phyloP scores from a whole-genome alignment of 1,140 invertebrate species.

The Drosophila setifemur region DNA sequence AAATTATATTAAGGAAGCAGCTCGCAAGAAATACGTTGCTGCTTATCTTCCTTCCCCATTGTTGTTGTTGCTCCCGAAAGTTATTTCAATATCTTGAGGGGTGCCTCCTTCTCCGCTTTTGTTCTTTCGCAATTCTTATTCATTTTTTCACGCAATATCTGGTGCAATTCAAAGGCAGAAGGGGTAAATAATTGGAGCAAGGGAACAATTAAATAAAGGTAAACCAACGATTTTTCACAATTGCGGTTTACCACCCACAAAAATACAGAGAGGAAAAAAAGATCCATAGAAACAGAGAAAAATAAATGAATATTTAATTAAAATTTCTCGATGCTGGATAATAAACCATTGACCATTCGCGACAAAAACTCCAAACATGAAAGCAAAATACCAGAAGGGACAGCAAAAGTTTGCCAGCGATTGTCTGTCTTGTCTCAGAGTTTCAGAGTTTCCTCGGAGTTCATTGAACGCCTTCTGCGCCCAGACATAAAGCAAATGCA shows the following conservation, averaged over 20 bases:
- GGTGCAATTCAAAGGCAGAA: no score
- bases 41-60: slow-evolving; percentile 61
- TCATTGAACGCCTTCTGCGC: slow-evolving; percentile 65
- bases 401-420: slow-evolving; percentile 25
- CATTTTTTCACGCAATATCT: slow-evolving; percentile 6
- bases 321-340: background rate
- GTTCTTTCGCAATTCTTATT: slow-evolving; percentile 12
- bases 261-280: no score
- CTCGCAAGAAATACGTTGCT: slow-evolving; percentile 31
- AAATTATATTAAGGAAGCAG: slow-evolving; percentile 67
- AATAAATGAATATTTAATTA: background rate
- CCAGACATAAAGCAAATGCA: slow-evolving; percentile 50
- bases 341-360: slow-evolving; percentile 1
- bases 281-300: no score
- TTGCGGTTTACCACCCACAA: no score
- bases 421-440: slow-evolving; percentile 32
- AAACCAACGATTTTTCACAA: no score
- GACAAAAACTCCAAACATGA: slow-evolving; percentile 34
- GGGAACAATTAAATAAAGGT: no score
- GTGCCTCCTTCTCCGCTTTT: slow-evolving; percentile 2
- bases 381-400: background rate
- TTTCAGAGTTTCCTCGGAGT: slow-evolving; percentile 44
- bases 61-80: slow-evolving; percentile 44
- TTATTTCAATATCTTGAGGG: slow-evolving; percentile 69
- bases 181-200: no score